Percentiles rank a stretch among this genome's conserved stretches.
phyloP scores from a whole-genome alignment of 1,140 invertebrate species.

The Drosophila funebris region DNA sequence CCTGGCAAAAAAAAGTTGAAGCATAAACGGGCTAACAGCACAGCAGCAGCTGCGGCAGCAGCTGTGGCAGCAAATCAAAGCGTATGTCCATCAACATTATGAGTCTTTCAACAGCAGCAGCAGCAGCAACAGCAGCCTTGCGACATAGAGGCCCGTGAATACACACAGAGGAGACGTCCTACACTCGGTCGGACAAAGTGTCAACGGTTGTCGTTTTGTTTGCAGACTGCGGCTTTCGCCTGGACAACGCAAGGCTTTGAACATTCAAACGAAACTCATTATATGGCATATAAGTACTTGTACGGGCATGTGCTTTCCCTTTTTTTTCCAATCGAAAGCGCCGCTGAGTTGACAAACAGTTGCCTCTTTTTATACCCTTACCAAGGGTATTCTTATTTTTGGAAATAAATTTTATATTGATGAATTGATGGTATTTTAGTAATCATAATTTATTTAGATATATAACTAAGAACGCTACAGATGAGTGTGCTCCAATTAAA shows the following conservation, averaged over 20 bases:
- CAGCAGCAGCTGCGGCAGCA: slow-evolving; percentile 20
- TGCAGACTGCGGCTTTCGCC: slow-evolving; percentile 55
- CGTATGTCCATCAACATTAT: slow-evolving; percentile 79
- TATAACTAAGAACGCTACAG: neutral
- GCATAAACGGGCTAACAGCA: slow-evolving; percentile 18
- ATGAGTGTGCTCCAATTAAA: neutral
- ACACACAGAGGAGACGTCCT: slow-evolving; percentile 1
- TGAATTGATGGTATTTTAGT: no score
- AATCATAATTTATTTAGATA: no score
- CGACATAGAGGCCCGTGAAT: slow-evolving; percentile 25
- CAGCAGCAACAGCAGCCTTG: slow-evolving; percentile 19
- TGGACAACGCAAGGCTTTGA: slow-evolving; percentile 54
- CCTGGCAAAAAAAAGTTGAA: slow-evolving; percentile 42
- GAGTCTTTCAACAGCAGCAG: slow-evolving; percentile 57
- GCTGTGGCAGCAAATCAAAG: slow-evolving; percentile 63
- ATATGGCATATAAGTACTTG: slow-evolving; percentile 53
- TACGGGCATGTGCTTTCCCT: slow-evolving; percentile 35
- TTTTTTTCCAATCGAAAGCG: slow-evolving; percentile 68
- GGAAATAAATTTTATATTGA: neutral
- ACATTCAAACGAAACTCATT: slow-evolving; percentile 74
- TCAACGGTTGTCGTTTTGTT: slow-evolving; percentile 69
- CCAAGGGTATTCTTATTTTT: neutral
- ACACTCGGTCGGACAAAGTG: slow-evolving; percentile 53
- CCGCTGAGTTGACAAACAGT: slow-evolving; percentile 26
- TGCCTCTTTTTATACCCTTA: neutral